Evolutionary conservation across 2,888 invertebrate species (phyloP), one percentile per base, ranked within the genome.

Genomic region (Cataglyphis livida): DNA sequence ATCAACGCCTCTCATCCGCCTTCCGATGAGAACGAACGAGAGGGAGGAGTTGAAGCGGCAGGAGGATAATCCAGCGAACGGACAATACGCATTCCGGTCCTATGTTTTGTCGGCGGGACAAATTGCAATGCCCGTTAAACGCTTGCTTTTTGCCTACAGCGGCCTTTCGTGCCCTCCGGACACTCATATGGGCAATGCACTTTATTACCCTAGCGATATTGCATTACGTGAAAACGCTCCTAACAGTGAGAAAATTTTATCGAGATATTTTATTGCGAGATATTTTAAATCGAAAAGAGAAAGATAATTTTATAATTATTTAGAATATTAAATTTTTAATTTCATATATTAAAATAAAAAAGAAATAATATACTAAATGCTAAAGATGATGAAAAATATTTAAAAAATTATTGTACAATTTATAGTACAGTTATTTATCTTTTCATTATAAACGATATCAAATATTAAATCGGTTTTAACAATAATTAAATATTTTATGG

Each of bases 121-220:
- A 94, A 94, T 94, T 94, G 94, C 94, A 88, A 92, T 89, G 93
- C 92, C 92, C 92, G 92, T 91, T 93, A 93, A 93, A 92, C 92
- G 93, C 90, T 92, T 90, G 89, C 85, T 93, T 93, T 93, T 93
- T 90, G 89, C 87, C 59, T 81, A 84, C 87, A 88, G 87, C 86
- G 66, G 85, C 84, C 86, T 90, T 86, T 89, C 87, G 86, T 85
- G 84, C 87, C 87, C 87, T 89, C 38, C 35, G 79, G 64, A 12
- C 41, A 68, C 79, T 85, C 85, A 74, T 81, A 44, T 81, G 81
- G 70, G 65, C 66, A 81, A 61, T 70, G 78, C 76, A 83, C 84
- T 83, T 71, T 28, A 65, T 61, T 81, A 32, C 15, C 32, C 32
- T 44, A 21, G 41, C 70, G 51, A 65, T 51, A 2, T 38, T 10